These are phyloP conservation scores for Cabera pusaria DNA, from an alignment of 2,888 invertebrate genomes.

Conservation along the genomic window DNA sequence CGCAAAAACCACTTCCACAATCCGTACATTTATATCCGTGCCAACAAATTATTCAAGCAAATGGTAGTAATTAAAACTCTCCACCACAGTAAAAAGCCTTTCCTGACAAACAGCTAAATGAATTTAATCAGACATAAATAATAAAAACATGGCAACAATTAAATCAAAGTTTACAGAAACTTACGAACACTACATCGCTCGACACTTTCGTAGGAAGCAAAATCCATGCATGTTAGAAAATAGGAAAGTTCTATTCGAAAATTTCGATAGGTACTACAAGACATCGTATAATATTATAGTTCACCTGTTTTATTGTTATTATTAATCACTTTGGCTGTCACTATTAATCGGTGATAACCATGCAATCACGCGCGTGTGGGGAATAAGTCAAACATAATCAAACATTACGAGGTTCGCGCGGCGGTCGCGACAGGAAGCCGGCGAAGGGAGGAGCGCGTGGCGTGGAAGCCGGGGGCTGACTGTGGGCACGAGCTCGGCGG, in stretches of 20 bases:
- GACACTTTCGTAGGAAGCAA: slow-evolving; percentile 23
- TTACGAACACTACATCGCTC: slow-evolving; percentile 24
- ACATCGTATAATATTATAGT: slow-evolving; percentile 51
- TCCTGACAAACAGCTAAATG: slow-evolving; percentile 6
- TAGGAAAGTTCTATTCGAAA: slow-evolving; percentile 30
- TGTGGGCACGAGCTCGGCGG: too few relatives aligned
- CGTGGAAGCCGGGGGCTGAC: too few relatives aligned
- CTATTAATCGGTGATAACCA: slow-evolving; percentile 61
- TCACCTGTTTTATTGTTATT: slow-evolving; percentile 69
- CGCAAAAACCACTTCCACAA: slow-evolving; percentile 4
- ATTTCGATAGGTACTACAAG: slow-evolving; percentile 53
- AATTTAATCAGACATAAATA: slow-evolving; percentile 3
- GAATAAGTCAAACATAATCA: slow-evolving; percentile 46
- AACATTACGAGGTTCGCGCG: slow-evolving; percentile 38
- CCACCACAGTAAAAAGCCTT: slow-evolving; percentile 14
- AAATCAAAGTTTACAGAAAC: slow-evolving; percentile 12
- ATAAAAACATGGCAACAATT: too few relatives aligned
- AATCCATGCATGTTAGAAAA: slow-evolving; percentile 34
- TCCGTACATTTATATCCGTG: slow-evolving; percentile 2
- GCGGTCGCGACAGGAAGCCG: slow-evolving; percentile 22
- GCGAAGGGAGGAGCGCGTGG: too few relatives aligned
- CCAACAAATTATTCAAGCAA: slow-evolving; percentile 14
- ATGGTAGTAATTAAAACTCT: slow-evolving; percentile 17
- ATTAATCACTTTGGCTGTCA: slow-evolving; percentile 70
- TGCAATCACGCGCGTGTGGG: slow-evolving; percentile 64